Base-by-base conservation (phyloP, 2,888 invertebrate genomes). In the Amiota minor region DNA sequence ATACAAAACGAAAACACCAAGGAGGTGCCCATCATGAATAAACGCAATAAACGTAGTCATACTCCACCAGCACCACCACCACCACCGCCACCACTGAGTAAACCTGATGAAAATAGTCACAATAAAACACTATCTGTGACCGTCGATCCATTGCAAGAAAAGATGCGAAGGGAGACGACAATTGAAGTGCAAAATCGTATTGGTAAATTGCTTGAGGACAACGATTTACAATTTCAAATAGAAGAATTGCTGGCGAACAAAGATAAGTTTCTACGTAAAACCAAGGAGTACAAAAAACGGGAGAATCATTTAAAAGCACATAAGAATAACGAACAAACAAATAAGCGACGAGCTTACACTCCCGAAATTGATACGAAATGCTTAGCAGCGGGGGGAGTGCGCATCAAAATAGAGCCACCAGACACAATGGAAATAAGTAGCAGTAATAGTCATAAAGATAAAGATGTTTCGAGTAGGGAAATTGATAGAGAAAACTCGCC, bases 141-240 rank as follows among this genome's bases (percentile, higher is more conserved):
- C 35, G 6, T 4, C 2, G 35, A 35, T 35, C 6, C 35, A 35
- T 4, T 8, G 2, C 35, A 35, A 4, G n/a, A 70, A 70, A 12
- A 49, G 23, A 35, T 49, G 6, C 45, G 64, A n/a, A 16, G 46
- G 16, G 65, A 35, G 6, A 35, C 35, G 6, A 76, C 79, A 67
- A 82, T 81, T 45, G 88, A 87, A 70, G 88, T 87, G 75, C 87
- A 88, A 46, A 85, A 80, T 69, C 83, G 88, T 12, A 88, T 88
- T 71, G 88, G 83, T 3, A 88, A 87, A 35, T 73, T 88, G 72
- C 79, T 88, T 9, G 81, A 88, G 59, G 88, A 87, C 6, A 81
- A 85, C 12, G 88, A 87, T 72, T 76, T 86, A 16, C 81, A 86
- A 64, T 73, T 35, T 35, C 35, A 35, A 35, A 35, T 83, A 23